A percentile compares a stretch with the other conserved stretches of the same genome.
Conservation (phyloP, 2,888 invertebrate species). For the Scelioninae gen. 2 region DNA sequence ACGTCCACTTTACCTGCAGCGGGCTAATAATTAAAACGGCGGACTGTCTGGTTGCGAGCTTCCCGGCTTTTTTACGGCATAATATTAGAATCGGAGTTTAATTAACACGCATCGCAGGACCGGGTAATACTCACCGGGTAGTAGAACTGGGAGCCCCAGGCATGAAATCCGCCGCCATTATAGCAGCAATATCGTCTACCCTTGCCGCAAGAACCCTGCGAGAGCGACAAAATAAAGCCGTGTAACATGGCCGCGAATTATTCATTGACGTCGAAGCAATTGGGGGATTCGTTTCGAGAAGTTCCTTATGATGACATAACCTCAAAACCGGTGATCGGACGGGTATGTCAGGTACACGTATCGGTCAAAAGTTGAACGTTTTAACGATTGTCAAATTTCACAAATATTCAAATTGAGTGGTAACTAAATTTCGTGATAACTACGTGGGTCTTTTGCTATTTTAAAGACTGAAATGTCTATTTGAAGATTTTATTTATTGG, state of each 20-base stretch:
- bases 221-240: slow-evolving; percentile 31
- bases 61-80: slow-evolving; percentile 6
- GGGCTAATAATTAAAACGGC: slow-evolving; percentile 17
- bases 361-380: no score
- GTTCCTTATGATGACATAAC: no score
- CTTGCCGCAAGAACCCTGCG: slow-evolving; percentile 80
- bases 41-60: background rate
- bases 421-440: no score
- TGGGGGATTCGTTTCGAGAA: slow-evolving; percentile 28
- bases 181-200: slow-evolving; percentile 82
- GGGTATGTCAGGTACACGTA: no score
- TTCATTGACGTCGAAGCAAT: slow-evolving; percentile 36
- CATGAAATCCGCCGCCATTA: slow-evolving; percentile 70
- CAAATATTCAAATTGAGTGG: no score
- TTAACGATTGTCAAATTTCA: no score
- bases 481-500: no score
- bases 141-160: slow-evolving; percentile 59
- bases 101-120: slow-evolving; percentile 44
- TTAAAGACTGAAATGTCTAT: no score
- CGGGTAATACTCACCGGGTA: slow-evolving; percentile 62
- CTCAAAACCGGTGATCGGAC: no score
- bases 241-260: slow-evolving; percentile 30
- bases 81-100: slow-evolving; percentile 47
- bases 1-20: background rate
- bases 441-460: no score